phyloP scores from a whole-genome alignment of 2,113 vertebrate species.

The Hemichromis elongatus region DNA sequence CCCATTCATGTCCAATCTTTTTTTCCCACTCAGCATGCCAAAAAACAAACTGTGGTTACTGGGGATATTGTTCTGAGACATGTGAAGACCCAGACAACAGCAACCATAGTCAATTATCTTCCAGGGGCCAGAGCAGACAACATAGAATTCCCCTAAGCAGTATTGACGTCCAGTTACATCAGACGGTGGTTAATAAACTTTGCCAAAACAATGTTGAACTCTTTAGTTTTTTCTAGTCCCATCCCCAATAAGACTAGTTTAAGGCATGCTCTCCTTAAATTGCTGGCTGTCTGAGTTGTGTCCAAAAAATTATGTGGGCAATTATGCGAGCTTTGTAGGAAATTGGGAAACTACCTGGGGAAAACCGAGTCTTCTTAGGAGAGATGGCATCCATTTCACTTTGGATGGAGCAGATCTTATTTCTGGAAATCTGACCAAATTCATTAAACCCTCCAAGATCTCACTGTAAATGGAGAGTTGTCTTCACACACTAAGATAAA shows the following conservation, averaged over 20 bases:
- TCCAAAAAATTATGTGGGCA: background rate
- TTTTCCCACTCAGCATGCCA: background rate
- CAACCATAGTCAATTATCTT: background rate
- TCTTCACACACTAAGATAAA: background rate
- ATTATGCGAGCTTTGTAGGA: background rate
- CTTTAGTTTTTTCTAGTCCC: background rate
- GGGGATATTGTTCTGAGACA: background rate
- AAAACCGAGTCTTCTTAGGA: background rate
- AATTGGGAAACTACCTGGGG: background rate
- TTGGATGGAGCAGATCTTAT: background rate
- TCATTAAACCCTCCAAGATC: background rate
- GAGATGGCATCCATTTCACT: background rate
- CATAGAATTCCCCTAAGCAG: background rate
- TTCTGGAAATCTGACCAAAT: background rate
- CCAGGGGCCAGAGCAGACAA: background rate
- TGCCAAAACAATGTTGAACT: background rate
- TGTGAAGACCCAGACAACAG: background rate
- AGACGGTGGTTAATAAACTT: accelerated
- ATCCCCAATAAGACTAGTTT: background rate
- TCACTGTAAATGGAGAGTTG: background rate
- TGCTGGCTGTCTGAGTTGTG: background rate
- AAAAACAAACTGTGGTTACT: background rate
- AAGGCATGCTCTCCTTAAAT: background rate
- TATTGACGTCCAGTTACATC: background rate
- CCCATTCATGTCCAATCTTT: background rate